These are phyloP conservation scores for Hexactinellida sp. DNA, from an alignment of 37 sponge, comb jelly and placozoan genomes.

Conservation along the genomic window DNA sequence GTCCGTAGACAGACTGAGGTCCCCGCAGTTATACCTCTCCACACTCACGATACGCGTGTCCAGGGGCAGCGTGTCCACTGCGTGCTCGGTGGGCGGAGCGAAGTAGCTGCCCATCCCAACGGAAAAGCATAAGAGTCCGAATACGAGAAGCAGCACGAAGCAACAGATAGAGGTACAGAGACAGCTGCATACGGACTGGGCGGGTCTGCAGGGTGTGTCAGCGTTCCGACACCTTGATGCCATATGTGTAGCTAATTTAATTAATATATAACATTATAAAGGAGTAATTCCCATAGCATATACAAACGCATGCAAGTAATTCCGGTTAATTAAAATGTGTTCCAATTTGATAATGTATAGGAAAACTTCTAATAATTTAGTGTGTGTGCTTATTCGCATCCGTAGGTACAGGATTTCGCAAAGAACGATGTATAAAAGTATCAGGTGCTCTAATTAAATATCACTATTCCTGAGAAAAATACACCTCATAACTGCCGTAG, in stretches of 20 bases:
- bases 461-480: no score
- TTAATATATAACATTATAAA: no score
- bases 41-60: neutral
- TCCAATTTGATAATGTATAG: no score
- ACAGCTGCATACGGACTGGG: neutral
- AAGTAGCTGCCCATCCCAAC: slow-evolving; percentile 4
- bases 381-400: no score
- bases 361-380: no score
- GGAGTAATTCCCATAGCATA: no score
- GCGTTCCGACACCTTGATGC: neutral
- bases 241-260: neutral
- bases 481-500: neutral
- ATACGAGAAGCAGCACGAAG: neutral
- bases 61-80: neutral
- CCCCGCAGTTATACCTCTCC: neutral
- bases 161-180: neutral
- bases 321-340: no score
- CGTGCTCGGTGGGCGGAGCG: neutral
- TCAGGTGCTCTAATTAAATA: no score
- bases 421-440: no score
- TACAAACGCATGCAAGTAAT: no score
- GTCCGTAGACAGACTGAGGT: neutral
- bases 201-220: neutral
- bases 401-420: no score
- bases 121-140: neutral